phyloP scores from a whole-genome alignment of 2,888 invertebrate species.

The Parnassius glacialis region DNA sequence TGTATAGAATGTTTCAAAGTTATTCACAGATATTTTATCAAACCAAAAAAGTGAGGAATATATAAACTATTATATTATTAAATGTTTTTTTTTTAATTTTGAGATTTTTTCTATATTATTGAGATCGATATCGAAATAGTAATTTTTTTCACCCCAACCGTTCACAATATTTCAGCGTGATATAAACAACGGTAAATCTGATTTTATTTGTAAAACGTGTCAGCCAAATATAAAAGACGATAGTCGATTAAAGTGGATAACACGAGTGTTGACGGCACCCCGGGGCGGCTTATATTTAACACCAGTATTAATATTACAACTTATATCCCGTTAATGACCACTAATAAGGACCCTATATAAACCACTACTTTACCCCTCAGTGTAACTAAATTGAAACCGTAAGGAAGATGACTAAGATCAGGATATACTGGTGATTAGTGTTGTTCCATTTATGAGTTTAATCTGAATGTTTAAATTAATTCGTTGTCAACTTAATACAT shows the following conservation, averaged over 20 bases:
- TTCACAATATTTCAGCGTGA: too few relatives aligned
- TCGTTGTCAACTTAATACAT: neutral
- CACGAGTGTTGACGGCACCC: conserved; percentile 41
- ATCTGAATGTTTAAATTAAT: neutral
- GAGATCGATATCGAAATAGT: too few relatives aligned
- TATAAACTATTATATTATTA: too few relatives aligned
- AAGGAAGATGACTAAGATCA: conserved; percentile 25
- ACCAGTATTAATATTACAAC: conserved; percentile 39
- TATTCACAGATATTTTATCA: too few relatives aligned
- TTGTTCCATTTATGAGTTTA: neutral
- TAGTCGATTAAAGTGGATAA: conserved; percentile 26
- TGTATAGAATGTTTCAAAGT: too few relatives aligned
- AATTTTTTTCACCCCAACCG: too few relatives aligned
- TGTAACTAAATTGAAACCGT: conserved; percentile 2
- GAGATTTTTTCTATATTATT: too few relatives aligned
- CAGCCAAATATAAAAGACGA: neutral
- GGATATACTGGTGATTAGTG: conserved; percentile 31
- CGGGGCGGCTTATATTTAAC: conserved; percentile 38
- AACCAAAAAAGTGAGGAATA: too few relatives aligned
- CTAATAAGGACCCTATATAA: conserved; percentile 14
- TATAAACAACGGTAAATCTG: too few relatives aligned
- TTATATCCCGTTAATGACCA: conserved; percentile 13
- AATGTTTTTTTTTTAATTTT: too few relatives aligned
- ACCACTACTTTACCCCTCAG: neutral
- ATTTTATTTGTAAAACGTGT: neutral